These are phyloP conservation scores for Athalia rosae DNA, from an alignment of 2,888 invertebrate species.

Conservation along the genomic window DNA sequence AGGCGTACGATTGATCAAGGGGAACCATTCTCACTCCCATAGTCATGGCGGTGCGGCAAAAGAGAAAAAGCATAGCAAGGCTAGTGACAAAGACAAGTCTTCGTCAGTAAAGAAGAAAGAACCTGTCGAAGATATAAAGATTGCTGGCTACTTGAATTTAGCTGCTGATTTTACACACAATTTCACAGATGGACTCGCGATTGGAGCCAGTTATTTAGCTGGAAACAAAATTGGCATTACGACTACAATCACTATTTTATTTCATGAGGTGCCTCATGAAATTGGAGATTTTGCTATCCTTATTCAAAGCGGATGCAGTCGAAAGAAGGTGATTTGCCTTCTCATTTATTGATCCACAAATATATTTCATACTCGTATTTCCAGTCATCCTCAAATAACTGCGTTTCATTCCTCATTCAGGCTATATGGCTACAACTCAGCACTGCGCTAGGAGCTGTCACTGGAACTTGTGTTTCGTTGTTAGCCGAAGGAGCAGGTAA, in stretches of 20 bases:
- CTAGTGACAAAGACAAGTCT: constrained; percentile 47
- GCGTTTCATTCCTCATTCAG: constrained; percentile 67
- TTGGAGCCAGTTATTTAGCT: constrained; percentile 97
- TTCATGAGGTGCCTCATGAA: constrained; percentile 99
- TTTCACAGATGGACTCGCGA: constrained; percentile 99
- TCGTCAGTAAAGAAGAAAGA: constrained; percentile 63
- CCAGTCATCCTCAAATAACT: constrained; percentile 19
- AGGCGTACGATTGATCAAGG: constrained; percentile 89
- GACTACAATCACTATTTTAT: constrained; percentile 95
- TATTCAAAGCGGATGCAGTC: constrained; percentile 96
- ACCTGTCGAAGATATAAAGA: constrained; percentile 78
- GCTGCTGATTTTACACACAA: constrained; percentile 99
- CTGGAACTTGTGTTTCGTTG: constrained; percentile 93
- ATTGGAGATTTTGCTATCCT: constrained; percentile 99
- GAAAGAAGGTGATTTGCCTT: constrained; percentile 79
- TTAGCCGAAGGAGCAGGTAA: constrained; percentile 83
- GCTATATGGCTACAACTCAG: constrained; percentile 96
- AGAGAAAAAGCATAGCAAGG: constrained; percentile 55
- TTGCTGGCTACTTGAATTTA: constrained; percentile 95
- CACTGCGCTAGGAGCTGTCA: constrained; percentile 95
- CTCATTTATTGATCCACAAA: constrained; percentile 1
- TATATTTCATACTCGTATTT: constrained; percentile 29
- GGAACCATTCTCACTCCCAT: constrained; percentile 87
- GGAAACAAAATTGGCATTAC: constrained; percentile 90
- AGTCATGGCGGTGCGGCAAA: constrained; percentile 59